A percentile compares a stretch with the other conserved stretches of the same genome.
Conservation (phyloP, 1,140 invertebrate species). For the Bombus huntii region DNA sequence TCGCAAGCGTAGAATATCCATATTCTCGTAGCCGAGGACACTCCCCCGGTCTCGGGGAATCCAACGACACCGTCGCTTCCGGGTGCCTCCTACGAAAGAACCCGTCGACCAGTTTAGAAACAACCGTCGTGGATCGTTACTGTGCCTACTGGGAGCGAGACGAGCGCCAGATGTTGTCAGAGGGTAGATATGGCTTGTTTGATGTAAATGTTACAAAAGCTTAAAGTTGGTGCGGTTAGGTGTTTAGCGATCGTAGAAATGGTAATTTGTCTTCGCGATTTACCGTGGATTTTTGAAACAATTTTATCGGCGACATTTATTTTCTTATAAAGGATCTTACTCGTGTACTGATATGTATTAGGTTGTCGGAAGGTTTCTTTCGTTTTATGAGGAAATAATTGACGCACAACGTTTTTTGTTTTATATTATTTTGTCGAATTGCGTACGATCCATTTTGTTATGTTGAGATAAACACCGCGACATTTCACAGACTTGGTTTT, state of each 20-base stretch:
- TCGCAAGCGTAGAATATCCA: background rate
- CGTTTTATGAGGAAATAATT: no score
- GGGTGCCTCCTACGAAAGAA: slow-evolving; percentile 49
- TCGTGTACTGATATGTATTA: no score
- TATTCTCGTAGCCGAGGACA: background rate
- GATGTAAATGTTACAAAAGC: background rate
- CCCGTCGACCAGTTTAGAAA: slow-evolving; percentile 41
- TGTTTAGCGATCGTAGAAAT: background rate
- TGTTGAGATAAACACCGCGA: no score
- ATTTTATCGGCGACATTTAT: background rate
- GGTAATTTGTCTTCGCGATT: background rate
- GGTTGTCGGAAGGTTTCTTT: no score
- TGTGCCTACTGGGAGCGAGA: no score
- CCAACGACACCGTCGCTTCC: slow-evolving; percentile 19
- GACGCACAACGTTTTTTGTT: no score
- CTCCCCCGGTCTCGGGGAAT: background rate
- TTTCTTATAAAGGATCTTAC: background rate
- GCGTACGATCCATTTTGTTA: no score
- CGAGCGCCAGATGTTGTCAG: slow-evolving; percentile 6
- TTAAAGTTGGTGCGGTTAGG: no score
- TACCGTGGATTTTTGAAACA: background rate
- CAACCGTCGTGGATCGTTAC: slow-evolving; percentile 3
- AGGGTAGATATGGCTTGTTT: background rate
- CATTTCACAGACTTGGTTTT: no score
- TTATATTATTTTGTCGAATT: no score